phyloP scores from a whole-genome alignment of 2,113 vertebrate genomes.

The Axis porcinus region DNA sequence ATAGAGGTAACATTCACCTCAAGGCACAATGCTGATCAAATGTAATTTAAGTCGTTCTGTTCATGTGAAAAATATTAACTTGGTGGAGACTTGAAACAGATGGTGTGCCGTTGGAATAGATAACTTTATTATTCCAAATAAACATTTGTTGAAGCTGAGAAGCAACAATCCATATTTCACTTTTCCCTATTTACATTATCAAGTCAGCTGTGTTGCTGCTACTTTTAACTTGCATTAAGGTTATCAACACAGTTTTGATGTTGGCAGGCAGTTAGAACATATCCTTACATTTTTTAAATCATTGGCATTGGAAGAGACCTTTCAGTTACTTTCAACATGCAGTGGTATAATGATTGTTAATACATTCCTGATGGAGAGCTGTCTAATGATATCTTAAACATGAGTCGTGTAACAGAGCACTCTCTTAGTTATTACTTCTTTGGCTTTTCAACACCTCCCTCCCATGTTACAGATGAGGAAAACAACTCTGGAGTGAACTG shows the following conservation, averaged over 20 bases:
- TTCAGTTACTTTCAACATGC: neutral
- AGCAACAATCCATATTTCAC: slow-evolving; percentile 78
- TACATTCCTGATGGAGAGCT: neutral
- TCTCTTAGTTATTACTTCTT: slow-evolving; percentile 1
- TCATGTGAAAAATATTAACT: slow-evolving; percentile 83
- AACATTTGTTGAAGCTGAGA: slow-evolving; percentile 82
- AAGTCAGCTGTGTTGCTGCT: slow-evolving; percentile 76
- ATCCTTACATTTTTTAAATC: neutral
- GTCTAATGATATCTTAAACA: neutral
- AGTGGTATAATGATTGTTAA: neutral
- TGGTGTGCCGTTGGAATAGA: slow-evolving; percentile 82
- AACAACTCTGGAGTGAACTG: neutral
- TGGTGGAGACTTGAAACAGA: slow-evolving; percentile 83
- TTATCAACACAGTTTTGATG: slow-evolving; percentile 63
- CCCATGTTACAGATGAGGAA: neutral
- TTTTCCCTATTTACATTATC: slow-evolving; percentile 80
- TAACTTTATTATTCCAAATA: slow-evolving; percentile 83
- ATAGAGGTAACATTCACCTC: slow-evolving; percentile 58
- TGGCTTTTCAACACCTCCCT: neutral
- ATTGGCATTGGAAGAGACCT: neutral
- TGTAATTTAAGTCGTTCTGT: slow-evolving; percentile 78
- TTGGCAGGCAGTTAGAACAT: slow-evolving; percentile 45
- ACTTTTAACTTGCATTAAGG: slow-evolving; percentile 77
- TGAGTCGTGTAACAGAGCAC: neutral
- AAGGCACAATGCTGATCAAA: slow-evolving; percentile 75